Evolutionary conservation across 1,140 invertebrate species (phyloP).

Genomic region (Drosophila willistoni): DNA sequence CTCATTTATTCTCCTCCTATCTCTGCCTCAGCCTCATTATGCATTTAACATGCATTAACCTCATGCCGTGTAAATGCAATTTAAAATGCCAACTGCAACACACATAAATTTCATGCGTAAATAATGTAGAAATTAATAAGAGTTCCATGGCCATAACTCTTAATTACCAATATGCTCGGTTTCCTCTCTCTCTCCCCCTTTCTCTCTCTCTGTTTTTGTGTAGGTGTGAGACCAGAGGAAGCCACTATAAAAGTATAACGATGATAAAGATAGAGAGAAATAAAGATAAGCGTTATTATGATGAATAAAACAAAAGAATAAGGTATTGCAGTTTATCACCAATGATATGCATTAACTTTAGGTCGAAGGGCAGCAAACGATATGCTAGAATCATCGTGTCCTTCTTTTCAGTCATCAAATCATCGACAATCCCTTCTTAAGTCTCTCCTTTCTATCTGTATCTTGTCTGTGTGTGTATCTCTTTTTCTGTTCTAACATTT

Average conservation of each 20-base stretch:
- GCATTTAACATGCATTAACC: conserved; percentile 81
- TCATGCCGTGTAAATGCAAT: conserved; percentile 71
- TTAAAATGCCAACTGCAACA: conserved; percentile 75
- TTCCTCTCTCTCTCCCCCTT: neutral
- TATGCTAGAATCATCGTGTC: neutral
- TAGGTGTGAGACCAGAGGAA: neutral
- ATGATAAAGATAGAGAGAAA: neutral
- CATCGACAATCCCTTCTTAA: conserved; percentile 15
- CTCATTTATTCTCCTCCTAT: neutral
- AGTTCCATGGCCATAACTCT: conserved; percentile 59
- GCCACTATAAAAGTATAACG: neutral
- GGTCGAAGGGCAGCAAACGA: neutral
- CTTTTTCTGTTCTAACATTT: conserved; percentile 14
- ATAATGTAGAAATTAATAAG: conserved; percentile 82
- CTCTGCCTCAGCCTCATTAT: conserved; percentile 35
- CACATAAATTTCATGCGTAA: conserved; percentile 78
- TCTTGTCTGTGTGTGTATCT: neutral
- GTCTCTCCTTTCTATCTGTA: neutral
- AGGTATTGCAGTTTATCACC: conserved; percentile 37
- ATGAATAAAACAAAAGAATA: neutral
- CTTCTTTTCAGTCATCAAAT: neutral
- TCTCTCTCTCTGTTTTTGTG: neutral
- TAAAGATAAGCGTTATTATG: conserved; percentile 6
- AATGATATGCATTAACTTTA: conserved; percentile 41
- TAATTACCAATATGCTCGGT: conserved; percentile 58